phyloP scores from a whole-genome alignment of 2,113 vertebrate species.

The Siphamia tubifer region DNA sequence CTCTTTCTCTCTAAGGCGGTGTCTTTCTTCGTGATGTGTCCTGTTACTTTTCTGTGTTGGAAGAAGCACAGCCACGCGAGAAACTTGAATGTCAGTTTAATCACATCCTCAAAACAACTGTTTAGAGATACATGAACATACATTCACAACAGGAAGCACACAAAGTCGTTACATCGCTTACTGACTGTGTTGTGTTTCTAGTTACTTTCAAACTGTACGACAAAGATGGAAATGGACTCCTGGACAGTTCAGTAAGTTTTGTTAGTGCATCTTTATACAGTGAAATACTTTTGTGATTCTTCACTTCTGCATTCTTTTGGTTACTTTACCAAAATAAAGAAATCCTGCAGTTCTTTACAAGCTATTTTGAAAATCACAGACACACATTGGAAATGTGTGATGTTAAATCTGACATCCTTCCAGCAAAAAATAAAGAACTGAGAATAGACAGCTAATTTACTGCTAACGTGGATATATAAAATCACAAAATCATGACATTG shows the following conservation, averaged over 20 bases:
- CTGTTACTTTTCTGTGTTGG: conserved; percentile 93
- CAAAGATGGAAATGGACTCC: conserved; percentile 88
- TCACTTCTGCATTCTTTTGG: too few relatives aligned
- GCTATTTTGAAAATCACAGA: too few relatives aligned
- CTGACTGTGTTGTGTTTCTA: conserved; percentile 57
- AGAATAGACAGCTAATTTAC: too few relatives aligned
- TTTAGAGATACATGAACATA: not conserved
- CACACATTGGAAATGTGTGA: too few relatives aligned
- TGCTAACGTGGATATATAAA: too few relatives aligned
- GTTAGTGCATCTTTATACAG: not conserved
- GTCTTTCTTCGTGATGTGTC: conserved; percentile 89
- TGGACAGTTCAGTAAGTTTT: conserved; percentile 90
- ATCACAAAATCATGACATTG: too few relatives aligned
- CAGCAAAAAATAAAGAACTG: too few relatives aligned
- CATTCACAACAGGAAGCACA: not conserved
- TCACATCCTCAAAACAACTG: not conserved
- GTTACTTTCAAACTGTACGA: conserved; percentile 94
- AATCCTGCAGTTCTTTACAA: too few relatives aligned
- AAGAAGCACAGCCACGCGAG: conserved; percentile 88
- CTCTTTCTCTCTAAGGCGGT: conserved; percentile 61
- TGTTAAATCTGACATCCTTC: too few relatives aligned
- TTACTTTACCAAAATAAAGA: too few relatives aligned
- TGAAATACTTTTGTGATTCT: too few relatives aligned
- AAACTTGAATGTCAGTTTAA: conserved; percentile 89
- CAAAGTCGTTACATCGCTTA: not conserved